phyloP scores from a whole-genome alignment of 2,797 vertebrate genomes.

The Cuculus canorus region DNA sequence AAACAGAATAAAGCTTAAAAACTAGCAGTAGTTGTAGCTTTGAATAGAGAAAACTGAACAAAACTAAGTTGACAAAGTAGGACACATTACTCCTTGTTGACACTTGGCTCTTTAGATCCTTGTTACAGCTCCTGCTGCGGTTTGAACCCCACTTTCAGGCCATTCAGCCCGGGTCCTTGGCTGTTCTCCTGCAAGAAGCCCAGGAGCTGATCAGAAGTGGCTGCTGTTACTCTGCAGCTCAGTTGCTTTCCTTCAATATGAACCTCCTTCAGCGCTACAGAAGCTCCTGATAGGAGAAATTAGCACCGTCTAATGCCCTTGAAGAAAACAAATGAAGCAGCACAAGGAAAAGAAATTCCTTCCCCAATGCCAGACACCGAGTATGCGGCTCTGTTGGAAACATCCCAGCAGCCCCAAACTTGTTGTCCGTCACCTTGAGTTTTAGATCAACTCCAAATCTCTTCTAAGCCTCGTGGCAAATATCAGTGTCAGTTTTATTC shows the following conservation, averaged over 20 bases:
- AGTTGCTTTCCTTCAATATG: not conserved
- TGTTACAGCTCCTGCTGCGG: not conserved
- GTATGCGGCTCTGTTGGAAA: not conserved
- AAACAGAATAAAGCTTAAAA: not conserved
- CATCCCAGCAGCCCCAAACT: not conserved
- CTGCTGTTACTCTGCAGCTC: not conserved
- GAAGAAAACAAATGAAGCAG: not conserved
- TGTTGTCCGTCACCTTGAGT: not conserved
- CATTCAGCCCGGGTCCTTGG: not conserved
- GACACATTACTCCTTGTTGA: not conserved
- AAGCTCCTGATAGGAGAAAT: not conserved
- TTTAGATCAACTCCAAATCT: not conserved
- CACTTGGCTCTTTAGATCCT: not conserved
- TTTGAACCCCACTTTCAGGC: not conserved
- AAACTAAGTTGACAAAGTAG: not conserved
- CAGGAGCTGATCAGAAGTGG: not conserved
- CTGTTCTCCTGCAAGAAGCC: accelerated
- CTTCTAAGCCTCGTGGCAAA: not conserved
- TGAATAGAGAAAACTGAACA: no score
- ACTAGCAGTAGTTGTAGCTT: not conserved
- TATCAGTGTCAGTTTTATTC: not conserved
- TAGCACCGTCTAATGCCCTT: not conserved
- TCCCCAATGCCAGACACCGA: accelerated
- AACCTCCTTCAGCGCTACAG: not conserved
- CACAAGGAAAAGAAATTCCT: not conserved